phyloP scores from a whole-genome alignment of 2,113 vertebrate species.

The Rana temporaria region DNA sequence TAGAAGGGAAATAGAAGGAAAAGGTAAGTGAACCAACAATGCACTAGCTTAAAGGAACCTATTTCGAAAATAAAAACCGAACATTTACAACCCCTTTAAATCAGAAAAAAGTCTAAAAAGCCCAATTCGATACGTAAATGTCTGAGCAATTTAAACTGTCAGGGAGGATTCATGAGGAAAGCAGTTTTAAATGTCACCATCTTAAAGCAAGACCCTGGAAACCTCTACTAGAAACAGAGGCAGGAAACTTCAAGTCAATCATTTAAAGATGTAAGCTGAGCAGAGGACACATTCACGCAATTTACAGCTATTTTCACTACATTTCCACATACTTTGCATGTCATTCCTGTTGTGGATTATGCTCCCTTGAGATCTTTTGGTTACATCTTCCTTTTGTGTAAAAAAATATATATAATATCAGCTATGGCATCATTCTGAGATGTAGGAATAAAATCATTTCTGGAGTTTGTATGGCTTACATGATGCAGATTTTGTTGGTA shows the following conservation, averaged over 20 bases:
- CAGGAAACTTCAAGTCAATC: constrained; percentile 2
- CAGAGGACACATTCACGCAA: constrained; percentile 9
- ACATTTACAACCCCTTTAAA: too few relatives aligned
- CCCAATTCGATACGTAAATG: constrained; percentile 4
- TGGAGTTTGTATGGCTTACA: not conserved
- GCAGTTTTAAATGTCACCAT: constrained; percentile 24
- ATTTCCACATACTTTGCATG: not conserved
- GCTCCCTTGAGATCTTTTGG: constrained; percentile 21
- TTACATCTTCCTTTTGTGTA: not conserved
- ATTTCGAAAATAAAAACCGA: too few relatives aligned
- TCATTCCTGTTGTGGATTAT: not conserved
- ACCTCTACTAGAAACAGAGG: not conserved
- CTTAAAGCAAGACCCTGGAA: not conserved
- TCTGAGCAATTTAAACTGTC: constrained; percentile 28
- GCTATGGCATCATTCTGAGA: constrained; percentile 6
- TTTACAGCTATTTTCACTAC: too few relatives aligned
- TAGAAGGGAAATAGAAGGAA: too few relatives aligned
- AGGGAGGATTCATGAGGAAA: not conserved
- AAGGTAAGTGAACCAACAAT: too few relatives aligned
- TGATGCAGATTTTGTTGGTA: constrained; percentile 25
- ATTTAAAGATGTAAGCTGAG: not conserved
- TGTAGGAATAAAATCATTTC: not conserved
- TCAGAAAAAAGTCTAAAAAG: not conserved
- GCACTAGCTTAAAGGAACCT: too few relatives aligned
- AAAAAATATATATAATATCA: not conserved